Percentiles rank a stretch among this genome's conserved stretches.
Evolutionary conservation across 2,888 invertebrate species (phyloP).

Genomic region (Ferrisia virgata): DNA sequence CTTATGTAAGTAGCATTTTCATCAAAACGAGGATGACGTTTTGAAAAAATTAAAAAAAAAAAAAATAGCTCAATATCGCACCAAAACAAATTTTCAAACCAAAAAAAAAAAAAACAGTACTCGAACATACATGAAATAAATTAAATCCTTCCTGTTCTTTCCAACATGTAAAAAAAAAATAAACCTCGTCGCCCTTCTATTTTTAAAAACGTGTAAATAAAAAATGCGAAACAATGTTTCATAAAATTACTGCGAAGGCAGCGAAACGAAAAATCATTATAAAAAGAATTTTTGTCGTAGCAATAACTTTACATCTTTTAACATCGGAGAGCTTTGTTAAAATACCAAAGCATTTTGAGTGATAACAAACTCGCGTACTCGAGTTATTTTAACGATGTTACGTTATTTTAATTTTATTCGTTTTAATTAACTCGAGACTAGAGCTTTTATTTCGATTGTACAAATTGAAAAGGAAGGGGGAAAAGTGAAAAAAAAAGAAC

Average conservation of each 20-base stretch:
- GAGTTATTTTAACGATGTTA: not conserved
- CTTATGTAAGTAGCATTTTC: no score
- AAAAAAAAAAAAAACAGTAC: no score
- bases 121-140: no score
- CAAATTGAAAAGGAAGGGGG: not conserved
- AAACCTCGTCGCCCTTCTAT: not conserved
- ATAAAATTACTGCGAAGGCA: not conserved
- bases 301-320: not conserved
- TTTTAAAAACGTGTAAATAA: not conserved
- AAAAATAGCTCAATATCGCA: no score
- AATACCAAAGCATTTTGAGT: not conserved
- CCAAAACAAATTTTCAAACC: no score
- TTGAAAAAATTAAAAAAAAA: no score
- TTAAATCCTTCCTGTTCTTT: not conserved
- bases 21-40: no score
- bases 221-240: not conserved
- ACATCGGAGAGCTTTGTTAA: not conserved
- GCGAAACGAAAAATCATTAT: not conserved
- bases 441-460: not conserved
- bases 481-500: not conserved
- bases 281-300: not conserved
- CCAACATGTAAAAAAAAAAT: not conserved
- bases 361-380: not conserved
- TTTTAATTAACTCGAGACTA: not conserved
- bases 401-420: not conserved